Evolutionary conservation across 2,797 vertebrate species (phyloP), one percentile per base, ranked within the genome.

Genomic region (Kryptopterus vitreolus): DNA sequence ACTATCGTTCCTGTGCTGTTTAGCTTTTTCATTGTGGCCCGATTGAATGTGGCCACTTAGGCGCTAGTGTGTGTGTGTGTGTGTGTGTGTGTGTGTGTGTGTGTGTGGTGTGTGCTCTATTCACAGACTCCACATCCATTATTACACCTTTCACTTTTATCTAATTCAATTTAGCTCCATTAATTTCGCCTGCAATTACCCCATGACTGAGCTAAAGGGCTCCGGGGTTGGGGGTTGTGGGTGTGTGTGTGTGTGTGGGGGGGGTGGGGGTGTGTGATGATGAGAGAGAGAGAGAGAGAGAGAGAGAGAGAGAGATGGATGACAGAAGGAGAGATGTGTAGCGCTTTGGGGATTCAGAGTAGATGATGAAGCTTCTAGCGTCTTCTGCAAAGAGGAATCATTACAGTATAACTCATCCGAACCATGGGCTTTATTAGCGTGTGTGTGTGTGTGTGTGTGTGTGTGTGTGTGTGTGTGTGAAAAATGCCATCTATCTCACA

Each of bases 291-390:
- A 13, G 31, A 50, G 33, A 29, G 8, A 33, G 35, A 33, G 6
- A 87, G 87, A 84, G 86, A 87, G 87, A 88, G 83, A 88, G 6
- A 22, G 33, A 22, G 85, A 52, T 76, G n/a, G 26, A 24, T 20
- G 31, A 20, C 12, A 38, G 22, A 33, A 35, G 18, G 57, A 43
- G 29, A 24, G 24, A 62, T 73, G 38, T 62, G 68, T 48, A 43
- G 43, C 35, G 80, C 29, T 78, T 71, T 66, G 38, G 33, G 22
- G 24, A 13, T 24, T 3, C 13, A 24, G 43, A 50, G 58, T 77
- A 46, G 52, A 77, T 68, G 68, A 79, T 82, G 73, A 63, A 74
- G 53, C 77, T 74, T 77, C 50, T 77, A 65, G 74, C 78, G n/a
- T n/a, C n/a, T 76, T 65, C 69, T 59, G 78, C 52, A 77, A 72